Percentiles rank a stretch among this genome's conserved stretches.
phyloP scores from a whole-genome alignment of 2,797 vertebrate species.

The Heteromormyrus szaboi region DNA sequence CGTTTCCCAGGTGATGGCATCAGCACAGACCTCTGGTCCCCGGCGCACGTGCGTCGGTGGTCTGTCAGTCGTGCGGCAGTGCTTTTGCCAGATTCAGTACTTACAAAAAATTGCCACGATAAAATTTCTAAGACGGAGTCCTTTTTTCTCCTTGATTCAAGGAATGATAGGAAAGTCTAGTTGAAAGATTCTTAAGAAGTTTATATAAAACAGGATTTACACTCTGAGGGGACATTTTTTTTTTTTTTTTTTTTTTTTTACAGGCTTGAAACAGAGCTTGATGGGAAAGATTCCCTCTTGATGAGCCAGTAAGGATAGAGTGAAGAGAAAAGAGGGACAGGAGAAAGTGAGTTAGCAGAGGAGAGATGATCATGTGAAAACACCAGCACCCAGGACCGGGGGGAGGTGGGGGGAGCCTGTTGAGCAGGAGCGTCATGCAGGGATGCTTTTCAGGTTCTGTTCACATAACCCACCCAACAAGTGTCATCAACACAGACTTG shows the following conservation, averaged over 20 bases:
- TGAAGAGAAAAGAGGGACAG: constrained; percentile 21
- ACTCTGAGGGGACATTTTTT: constrained; percentile 74
- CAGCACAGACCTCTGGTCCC: constrained; percentile 68
- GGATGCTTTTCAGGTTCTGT: constrained; percentile 2
- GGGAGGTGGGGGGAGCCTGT: background rate
- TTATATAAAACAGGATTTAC: constrained; percentile 46
- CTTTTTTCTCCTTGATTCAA: constrained; percentile 97
- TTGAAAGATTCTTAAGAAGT: constrained; percentile 62
- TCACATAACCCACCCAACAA: constrained; percentile 20
- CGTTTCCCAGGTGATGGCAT: constrained; percentile 60
- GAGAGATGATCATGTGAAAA: background rate
- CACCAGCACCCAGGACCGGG: background rate
- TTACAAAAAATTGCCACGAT: constrained; percentile 49
- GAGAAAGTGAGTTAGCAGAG: constrained; percentile 25
- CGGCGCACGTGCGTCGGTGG: constrained; percentile 60
- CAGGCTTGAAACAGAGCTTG: constrained; percentile 82
- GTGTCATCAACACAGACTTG: background rate
- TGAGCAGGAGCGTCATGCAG: constrained; percentile 52
- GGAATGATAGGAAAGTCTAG: constrained; percentile 78
- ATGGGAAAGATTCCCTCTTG: constrained; percentile 88
- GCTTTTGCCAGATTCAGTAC: constrained; percentile 56
- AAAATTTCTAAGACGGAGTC: constrained; percentile 64
- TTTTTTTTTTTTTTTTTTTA: constrained; percentile 60
- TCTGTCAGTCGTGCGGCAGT: constrained; percentile 66
- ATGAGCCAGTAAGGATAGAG: constrained; percentile 41